Conservation (phyloP, 2,113 vertebrate species). For the Plecotus auritus region DNA sequence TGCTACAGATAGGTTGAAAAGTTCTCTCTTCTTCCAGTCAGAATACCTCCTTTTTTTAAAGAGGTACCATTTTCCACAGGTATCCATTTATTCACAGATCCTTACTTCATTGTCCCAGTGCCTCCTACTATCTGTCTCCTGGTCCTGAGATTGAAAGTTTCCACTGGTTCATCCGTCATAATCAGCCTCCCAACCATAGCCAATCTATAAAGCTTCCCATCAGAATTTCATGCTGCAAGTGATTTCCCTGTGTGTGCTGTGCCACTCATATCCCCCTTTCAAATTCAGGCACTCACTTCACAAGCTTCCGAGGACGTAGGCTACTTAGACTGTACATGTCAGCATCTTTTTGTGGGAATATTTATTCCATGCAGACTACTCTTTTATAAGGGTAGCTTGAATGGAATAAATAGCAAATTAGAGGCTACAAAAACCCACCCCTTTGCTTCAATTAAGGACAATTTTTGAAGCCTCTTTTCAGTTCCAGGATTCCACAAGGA, state of each 20-base stretch:
- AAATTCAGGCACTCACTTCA: neutral
- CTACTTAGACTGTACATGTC: neutral
- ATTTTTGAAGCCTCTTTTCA: neutral
- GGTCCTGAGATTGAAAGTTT: neutral
- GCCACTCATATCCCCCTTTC: neutral
- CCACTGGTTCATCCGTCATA: neutral
- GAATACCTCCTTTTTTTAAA: neutral
- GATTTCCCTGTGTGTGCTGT: neutral
- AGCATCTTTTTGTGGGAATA: neutral
- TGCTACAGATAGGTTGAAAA: neutral
- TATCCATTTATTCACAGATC: neutral
- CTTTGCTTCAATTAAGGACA: neutral
- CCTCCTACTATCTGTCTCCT: neutral
- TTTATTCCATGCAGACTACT: too few species aligned
- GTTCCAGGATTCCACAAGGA: neutral
- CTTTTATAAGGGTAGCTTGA: neutral
- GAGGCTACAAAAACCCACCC: neutral
- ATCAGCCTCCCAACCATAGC: neutral
- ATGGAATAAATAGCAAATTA: neutral
- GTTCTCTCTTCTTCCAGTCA: neutral
- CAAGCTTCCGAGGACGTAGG: neutral
- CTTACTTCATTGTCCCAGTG: neutral
- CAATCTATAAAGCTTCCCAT: neutral
- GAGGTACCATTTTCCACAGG: neutral
- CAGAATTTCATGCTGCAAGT: neutral